Evolutionary conservation across 1,140 invertebrate genomes (phyloP).

Genomic region (Eupristina koningsbergeri): DNA sequence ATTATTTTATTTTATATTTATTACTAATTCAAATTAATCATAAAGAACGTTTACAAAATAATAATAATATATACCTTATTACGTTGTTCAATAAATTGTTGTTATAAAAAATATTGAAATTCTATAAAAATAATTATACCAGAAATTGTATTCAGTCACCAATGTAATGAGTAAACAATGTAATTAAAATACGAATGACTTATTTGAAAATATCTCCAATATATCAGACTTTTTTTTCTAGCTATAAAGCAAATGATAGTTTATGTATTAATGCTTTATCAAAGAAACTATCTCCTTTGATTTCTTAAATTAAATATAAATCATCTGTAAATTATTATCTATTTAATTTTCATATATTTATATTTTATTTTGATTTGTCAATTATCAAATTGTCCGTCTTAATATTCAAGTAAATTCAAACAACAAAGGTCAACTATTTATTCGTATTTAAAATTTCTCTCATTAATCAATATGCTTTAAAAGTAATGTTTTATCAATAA

Average conservation of each 20-base stretch:
- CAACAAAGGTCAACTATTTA: neutral
- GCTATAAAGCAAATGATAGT: neutral
- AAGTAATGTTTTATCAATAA: neutral
- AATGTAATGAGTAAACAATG: too few relatives aligned
- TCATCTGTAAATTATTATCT: neutral
- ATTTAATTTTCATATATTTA: neutral
- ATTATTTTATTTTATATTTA: conserved; percentile 1
- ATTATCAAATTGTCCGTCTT: neutral
- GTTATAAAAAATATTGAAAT: neutral
- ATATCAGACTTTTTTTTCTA: neutral
- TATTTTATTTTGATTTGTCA: too few relatives aligned
- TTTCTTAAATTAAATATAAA: neutral
- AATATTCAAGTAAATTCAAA: neutral
- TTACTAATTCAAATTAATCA: neutral
- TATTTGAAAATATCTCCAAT: neutral
- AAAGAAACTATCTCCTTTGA: neutral
- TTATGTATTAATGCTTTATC: neutral
- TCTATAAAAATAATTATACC: neutral
- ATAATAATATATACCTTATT: neutral
- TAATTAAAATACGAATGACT: neutral
- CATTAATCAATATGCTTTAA: conserved; percentile 20
- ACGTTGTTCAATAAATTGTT: neutral
- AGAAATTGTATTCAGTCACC: neutral
- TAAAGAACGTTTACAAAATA: neutral
- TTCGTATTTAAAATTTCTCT: conserved; percentile 5